A percentile compares a stretch with the other conserved stretches of the same genome.
phyloP scores from a whole-genome alignment of 64 coral and sea anemone species.

The Dendrophyllia cribrosa region DNA sequence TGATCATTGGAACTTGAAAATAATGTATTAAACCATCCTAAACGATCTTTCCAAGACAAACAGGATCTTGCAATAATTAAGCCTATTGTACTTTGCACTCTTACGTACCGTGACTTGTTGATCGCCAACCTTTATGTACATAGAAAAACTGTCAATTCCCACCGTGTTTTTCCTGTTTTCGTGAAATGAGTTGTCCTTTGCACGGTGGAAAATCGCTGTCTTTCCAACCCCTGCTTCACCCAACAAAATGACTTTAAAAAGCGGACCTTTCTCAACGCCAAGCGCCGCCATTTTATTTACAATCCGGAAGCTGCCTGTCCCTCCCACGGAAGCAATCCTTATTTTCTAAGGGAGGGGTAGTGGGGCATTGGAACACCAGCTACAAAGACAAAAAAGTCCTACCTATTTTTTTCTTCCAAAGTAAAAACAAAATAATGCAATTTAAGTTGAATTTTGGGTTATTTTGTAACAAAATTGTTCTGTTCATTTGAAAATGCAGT shows the following conservation, averaged over 20 bases:
- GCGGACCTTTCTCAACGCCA: conserved; percentile 75
- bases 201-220: conserved; percentile 84
- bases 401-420: too few species aligned
- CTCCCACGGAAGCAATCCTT: background rate
- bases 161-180: conserved; percentile 69
- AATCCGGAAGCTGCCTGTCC: background rate
- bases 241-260: conserved; percentile 94
- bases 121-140: conserved; percentile 77
- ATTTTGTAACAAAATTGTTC: too few species aligned
- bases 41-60: too few species aligned
- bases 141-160: conserved; percentile 91
- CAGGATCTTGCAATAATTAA: too few species aligned
- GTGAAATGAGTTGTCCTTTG: conserved; percentile 83
- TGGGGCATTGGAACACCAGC: background rate
- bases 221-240: conserved; percentile 96
- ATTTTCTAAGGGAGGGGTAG: background rate
- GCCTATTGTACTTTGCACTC: too few species aligned
- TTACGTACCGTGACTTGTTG: conserved; percentile 79
- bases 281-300: conserved; percentile 72
- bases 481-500: too few species aligned
- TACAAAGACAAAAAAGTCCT: background rate
- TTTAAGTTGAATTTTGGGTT: too few species aligned
- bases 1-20: too few species aligned
- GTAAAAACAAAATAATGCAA: too few species aligned
- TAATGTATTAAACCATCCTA: too few species aligned